Base-by-base conservation (phyloP, 2,888 invertebrate genomes). In the Eupithecia pulchellata region DNA sequence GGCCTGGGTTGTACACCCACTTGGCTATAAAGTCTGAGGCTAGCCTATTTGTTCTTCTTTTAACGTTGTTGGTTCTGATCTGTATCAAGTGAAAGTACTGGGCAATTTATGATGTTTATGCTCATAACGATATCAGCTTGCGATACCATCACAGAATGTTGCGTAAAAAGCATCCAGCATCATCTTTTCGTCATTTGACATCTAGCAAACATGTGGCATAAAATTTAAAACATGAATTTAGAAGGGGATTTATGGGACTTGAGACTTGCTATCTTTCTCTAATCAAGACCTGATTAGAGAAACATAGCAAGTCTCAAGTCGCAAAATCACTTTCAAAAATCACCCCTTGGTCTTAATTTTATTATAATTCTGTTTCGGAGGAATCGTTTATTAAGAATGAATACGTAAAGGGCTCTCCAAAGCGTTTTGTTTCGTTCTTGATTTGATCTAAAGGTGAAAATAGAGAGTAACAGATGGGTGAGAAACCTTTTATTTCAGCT, bases 11-110 rank as follows among this genome's bases (percentile, higher is more conserved):
- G 58, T 81, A 79, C 82, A 81, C 84, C 86, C 83, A 86, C 86
- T 79, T 81, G 76, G 75, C 77, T 76, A 81, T 82, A 81, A 82
- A 84, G 77, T 77, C 78, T 75, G 77, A 75, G 77, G 74, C 75
- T 74, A 74, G 72, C 69, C 76, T 81, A 82, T 80, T 83, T 80
- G 75, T 76, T 80, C 81, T 84, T 81, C 75, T 84, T 83, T 82
- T 83, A 81, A 81, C 76, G 73, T 77, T 79, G 78, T 75, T 77
- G 74, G 77, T 25, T 36, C 61, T 67, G 74, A 75, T 74, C n/a
- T 75, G 75, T 78, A 77, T 74, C 73, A 77, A 81, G 81, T 80
- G 79, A 81, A 84, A 83, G 84, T 81, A 80, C 74, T 77, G 75
- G 72, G 75, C 79, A 74, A 76, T 75, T 78, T 77, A 79, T 72